Conservation (phyloP, 1,140 invertebrate species). For the Drosophila varians region DNA sequence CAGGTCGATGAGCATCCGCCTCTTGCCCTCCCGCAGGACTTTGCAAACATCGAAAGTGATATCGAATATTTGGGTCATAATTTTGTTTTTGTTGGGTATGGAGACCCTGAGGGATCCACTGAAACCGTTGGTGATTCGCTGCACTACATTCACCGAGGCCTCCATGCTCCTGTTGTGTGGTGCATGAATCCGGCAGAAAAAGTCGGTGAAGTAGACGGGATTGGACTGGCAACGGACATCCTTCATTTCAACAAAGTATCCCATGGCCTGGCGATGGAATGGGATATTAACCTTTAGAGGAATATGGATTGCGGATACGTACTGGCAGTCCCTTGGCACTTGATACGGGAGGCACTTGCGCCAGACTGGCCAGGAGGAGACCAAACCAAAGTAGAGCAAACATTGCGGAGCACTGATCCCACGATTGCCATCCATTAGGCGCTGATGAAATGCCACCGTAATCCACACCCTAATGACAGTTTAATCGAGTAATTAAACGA, state of each 20-base stretch:
- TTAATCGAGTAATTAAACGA: constrained; percentile 45
- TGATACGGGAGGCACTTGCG: constrained; percentile 15
- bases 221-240: constrained; percentile 48
- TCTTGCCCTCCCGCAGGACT: constrained; percentile 42
- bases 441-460: constrained; percentile 11
- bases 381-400: neutral
- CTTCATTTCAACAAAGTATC: constrained; percentile 52
- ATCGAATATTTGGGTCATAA: constrained; percentile 46
- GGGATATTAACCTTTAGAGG: neutral
- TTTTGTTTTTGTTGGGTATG: constrained; percentile 55
- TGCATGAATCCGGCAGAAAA: constrained; percentile 12
- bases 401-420: constrained; percentile 26
- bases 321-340: constrained; percentile 25
- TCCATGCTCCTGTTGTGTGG: constrained; percentile 40
- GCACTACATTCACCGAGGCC: constrained; percentile 17
- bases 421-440: constrained; percentile 9
- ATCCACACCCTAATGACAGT: constrained; percentile 29
- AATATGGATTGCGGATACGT: neutral
- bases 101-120: constrained; percentile 30
- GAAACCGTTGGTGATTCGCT: constrained; percentile 6
- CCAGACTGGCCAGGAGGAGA: neutral
- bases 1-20: constrained; percentile 38
- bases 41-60: constrained; percentile 62
- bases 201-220: constrained; percentile 27
- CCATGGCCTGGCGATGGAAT: constrained; percentile 23